phyloP scores from a whole-genome alignment of 2,888 invertebrate species.

The Machimus rusticus region DNA sequence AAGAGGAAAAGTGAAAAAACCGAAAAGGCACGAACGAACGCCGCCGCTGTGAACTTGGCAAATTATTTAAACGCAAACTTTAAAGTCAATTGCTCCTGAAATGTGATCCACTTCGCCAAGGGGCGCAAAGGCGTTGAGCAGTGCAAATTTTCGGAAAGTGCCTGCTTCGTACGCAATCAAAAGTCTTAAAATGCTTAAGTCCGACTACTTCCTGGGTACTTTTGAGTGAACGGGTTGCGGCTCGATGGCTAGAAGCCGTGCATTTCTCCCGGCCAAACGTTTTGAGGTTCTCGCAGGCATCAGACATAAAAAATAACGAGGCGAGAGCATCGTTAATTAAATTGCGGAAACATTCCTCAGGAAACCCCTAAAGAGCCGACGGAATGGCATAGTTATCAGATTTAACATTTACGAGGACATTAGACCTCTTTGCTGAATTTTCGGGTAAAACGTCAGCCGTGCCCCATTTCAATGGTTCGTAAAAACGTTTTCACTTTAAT shows the following conservation, averaged over 20 bases:
- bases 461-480: constrained; percentile 27
- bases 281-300: neutral
- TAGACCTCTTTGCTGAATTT: constrained; percentile 30
- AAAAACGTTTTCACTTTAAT: constrained; percentile 27
- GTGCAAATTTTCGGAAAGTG: neutral
- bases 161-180: neutral
- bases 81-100: neutral
- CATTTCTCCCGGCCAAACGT: neutral
- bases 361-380: neutral
- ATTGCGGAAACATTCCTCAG: constrained; percentile 24
- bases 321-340: constrained; percentile 27
- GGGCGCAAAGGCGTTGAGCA: neutral
- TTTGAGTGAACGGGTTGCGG: neutral
- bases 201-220: neutral
- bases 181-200: neutral
- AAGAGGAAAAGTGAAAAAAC: neutral
- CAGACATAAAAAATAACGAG: constrained; percentile 10
- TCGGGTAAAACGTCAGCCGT: constrained; percentile 4
- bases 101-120: neutral
- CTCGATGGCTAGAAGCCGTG: neutral
- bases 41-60: neutral
- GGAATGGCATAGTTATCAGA: constrained; percentile 25
- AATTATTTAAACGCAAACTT: neutral
- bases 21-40: neutral
- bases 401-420: constrained; percentile 36